Evolutionary conservation across 2,797 vertebrate genomes (phyloP), one percentile per base, ranked within the genome.

Genomic region (Crenichthys baileyi): DNA sequence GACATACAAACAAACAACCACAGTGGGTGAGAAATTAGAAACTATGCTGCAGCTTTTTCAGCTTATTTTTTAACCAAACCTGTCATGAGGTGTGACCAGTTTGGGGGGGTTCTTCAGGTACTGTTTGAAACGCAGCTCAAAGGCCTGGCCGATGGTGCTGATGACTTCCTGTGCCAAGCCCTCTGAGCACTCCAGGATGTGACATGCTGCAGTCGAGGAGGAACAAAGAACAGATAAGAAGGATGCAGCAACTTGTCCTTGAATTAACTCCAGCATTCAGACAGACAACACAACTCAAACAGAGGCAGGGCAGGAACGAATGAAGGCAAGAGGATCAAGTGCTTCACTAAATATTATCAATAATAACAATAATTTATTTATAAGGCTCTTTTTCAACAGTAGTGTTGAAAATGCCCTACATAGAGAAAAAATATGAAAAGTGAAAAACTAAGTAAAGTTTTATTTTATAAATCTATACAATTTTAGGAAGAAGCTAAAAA

Each of bases 101-200:
- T 99, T 99, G 0, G 98, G 98, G 2, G 98, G 98, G 87, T 98
- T 99, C 93, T 99, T 99, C 88, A 99, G 96, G 94, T 99, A 99
- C 89, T 99, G 98, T 91, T 99, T 99, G 93, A 99, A 99, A 11
- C 98, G 97, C 73, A 99, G 93, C 87, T 99, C 98, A 0, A 99
- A 99, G 74, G 98, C 98, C 93, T 99, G 98, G 5, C 98, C 98
- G 0, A 99, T 99, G 91, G 98, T 99, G 95, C 98, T 99, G 96
- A 99, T 99, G 83, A 99, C 98, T 0, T 99, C 98, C 95, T 99
- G 98, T 0, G 98, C 98, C 60, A 98, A 93, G 77, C 98, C 98
- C 88, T 99, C 98, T 0, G 97, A 96, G 88, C 98, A 99, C 93
- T 99, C 98, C 93, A 99, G 92, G 92, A 99, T 98, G 65, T 99